Evolutionary conservation across 2,888 invertebrate species (phyloP), one percentile per base, ranked within the genome.

Genomic region (Conomelus anceps): DNA sequence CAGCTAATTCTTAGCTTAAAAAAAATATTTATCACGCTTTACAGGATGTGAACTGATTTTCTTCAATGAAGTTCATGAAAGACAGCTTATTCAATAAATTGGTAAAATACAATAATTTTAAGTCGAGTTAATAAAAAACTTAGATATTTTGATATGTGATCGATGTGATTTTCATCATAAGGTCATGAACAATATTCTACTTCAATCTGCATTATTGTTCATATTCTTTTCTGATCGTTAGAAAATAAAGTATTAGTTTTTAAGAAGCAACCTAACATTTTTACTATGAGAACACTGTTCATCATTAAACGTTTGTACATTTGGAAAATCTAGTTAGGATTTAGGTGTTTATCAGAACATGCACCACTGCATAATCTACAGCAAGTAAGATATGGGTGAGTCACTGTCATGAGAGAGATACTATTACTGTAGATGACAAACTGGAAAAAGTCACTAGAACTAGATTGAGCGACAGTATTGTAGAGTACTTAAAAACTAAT

Each of bases 391-490:
- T 63, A n/a, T 63, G 63, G 20, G 63, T 63, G 63, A 63, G 63
- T 63, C 63, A 63, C 63, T 63, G 63, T 63, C 63, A 63, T 63
- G 63, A 63, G 3, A 63, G 63, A 63, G 63, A 63, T 13, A 63
- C 4, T 63, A n/a, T n/a, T 63, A n/a, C n/a, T 63, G 63, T 86
- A 23, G 11, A 86, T 86, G 29, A 86, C 86, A 86, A 29, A 86
- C 86, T 86, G 29, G 26, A 26, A 88, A 88, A 22, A 85, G 29
- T 24, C 88, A 90, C 90, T 90, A 90, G 88, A 89, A 86, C 89
- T 89, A 90, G 63, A 86, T 89, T 89, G 89, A 90, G 90, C 87
- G 90, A 88, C 63, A 87, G 41, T 23, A 90, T 63, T 63, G 63
- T 63, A 63, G 63, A 63, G 85, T 89, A 89, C 85, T 87, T 89